Evolutionary conservation across 2,888 invertebrate genomes (phyloP), one percentile per base, ranked within the genome.

Genomic region (Rotaria macrura): DNA sequence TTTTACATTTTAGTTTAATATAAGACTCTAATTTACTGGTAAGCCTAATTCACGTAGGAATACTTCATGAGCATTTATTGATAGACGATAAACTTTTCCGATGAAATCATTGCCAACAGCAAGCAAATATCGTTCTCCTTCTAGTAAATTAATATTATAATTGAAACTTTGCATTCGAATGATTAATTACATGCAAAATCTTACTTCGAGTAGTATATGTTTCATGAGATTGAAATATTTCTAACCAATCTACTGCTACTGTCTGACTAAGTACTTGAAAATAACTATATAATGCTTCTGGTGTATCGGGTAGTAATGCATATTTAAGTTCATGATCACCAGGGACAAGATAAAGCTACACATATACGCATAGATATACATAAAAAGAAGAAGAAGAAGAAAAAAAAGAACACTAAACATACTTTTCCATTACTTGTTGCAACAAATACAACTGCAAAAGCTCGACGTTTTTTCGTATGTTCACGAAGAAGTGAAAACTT

Each of bases 281-380:
- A n/a, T 43, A 25, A n/a, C n/a, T n/a, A n/a, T n/a, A 43, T 79
- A 79, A 14, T 4, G 43, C 40, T 25, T 79, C 43, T 6, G 43
- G 43, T 79, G 43, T n/a, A 43, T 40, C 25, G 5, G 40, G 43
- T n/a, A 43, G 1, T 12, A 79, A 10, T 0, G 79, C 79, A 43
- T 79, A 79, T 79, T 79, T 79, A 43, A 79, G 43, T n/a, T n/a
- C n/a, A 79, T 79, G 79, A 43, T 79, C 79, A n/a, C 79, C 79
- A 40, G 79, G 79, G 43, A 79, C 43, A n/a, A 79, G 43, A 79
- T 79, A 79, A 3, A 79, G 25, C 79, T 79, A 34, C 5, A 57
- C n/a, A n/a, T n/a, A 57, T 14, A 4, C 2, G 10, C n/a, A 43
- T 43, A 43, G 43, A 43, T 43, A 43, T 43, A n/a, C n/a, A n/a